Conservation (phyloP, 2,113 vertebrate genomes). For the Oncorhynchus keta region DNA sequence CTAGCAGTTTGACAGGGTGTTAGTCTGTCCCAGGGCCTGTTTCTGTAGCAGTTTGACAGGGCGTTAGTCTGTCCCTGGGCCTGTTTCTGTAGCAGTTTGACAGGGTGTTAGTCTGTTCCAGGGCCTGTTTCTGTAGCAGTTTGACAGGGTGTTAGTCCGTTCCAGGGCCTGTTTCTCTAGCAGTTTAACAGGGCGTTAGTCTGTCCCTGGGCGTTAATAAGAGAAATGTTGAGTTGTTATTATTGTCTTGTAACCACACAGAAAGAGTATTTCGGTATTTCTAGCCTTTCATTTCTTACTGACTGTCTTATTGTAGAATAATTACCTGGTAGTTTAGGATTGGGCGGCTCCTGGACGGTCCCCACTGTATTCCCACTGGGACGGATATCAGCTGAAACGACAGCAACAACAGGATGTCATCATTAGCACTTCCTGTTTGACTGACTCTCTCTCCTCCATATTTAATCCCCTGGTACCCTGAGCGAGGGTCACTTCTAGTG, state of each 20-base stretch:
- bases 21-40: no score
- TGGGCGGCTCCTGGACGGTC: conserved; percentile 84
- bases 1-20: no score
- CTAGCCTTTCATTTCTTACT: no score
- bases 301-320: not conserved
- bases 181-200: rapidly evolving
- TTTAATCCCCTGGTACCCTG: conserved; percentile 32
- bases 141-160: no score
- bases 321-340: conserved; percentile 82
- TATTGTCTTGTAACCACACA: no score
- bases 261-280: no score
- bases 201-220: no score
- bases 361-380: conserved; percentile 87
- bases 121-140: no score
- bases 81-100: no score
- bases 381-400: conserved; percentile 84
- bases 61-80: no score
- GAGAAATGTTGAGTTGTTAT: no score
- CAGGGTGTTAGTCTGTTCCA: rapidly evolving
- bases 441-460: not conserved
- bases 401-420: conserved; percentile 11
- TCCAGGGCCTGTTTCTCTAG: no score
- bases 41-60: not conserved
- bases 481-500: conserved; percentile 11
- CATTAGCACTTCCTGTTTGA: conserved; percentile 31